phyloP scores from a whole-genome alignment of 2,113 vertebrate genomes.

The Rhinoptilus africanus region DNA sequence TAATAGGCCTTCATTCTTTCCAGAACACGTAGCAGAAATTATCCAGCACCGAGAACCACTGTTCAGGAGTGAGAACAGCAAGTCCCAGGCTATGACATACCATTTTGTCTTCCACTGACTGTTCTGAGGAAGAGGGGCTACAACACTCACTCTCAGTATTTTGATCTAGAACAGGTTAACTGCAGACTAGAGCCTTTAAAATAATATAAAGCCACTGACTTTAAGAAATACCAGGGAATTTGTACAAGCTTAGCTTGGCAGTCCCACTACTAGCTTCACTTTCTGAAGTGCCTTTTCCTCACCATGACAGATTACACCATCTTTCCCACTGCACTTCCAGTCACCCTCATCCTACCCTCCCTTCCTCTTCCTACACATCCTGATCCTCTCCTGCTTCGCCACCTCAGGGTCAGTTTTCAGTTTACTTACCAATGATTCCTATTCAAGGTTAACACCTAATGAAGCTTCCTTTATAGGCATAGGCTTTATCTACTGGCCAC shows the following conservation, averaged over 20 bases:
- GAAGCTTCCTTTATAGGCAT: not conserved
- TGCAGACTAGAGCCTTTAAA: not conserved
- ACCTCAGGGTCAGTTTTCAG: not conserved
- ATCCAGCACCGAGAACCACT: not conserved
- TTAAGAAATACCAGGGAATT: not conserved
- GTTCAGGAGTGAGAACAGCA: not conserved
- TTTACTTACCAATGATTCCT: not conserved
- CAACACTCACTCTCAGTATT: not conserved
- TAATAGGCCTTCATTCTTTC: not conserved
- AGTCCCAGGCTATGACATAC: not conserved
- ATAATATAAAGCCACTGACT: not conserved
- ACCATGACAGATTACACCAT: not conserved
- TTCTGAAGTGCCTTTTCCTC: constrained; percentile 12
- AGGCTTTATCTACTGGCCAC: constrained; percentile 9
- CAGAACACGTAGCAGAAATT: not conserved
- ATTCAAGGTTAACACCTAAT: not conserved
- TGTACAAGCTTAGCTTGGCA: not conserved
- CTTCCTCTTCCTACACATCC: constrained; percentile 6
- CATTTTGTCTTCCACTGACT: not conserved
- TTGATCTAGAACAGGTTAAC: not conserved
- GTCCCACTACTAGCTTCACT: not conserved
- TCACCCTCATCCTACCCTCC: not conserved
- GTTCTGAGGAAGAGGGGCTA: not conserved
- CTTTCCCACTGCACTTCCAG: not conserved
- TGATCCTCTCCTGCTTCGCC: not conserved